These are phyloP conservation scores for Melospiza melodia DNA, from an alignment of 2,113 vertebrate genomes.

Conservation along the genomic window DNA sequence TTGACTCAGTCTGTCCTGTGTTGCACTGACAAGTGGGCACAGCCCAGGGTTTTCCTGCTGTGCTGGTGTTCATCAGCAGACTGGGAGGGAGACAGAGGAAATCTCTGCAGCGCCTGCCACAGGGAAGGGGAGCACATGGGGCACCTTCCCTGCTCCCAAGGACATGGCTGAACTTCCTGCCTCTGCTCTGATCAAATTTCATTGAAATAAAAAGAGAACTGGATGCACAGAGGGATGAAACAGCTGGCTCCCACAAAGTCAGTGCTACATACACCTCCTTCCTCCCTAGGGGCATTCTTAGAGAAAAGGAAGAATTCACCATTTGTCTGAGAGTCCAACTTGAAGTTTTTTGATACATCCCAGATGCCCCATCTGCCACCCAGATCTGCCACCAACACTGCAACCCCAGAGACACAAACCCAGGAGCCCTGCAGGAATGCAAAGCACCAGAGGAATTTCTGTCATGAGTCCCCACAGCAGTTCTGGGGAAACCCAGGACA, in stretches of 20 bases:
- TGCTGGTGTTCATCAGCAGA: not conserved
- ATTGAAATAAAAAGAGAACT: not conserved
- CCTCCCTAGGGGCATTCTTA: not conserved
- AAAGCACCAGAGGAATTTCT: not conserved
- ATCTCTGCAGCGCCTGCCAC: not conserved
- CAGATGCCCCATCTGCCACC: not conserved
- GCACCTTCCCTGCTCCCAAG: not conserved
- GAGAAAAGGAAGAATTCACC: not conserved
- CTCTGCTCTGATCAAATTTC: not conserved
- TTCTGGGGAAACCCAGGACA: not conserved
- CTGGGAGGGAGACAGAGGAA: not conserved
- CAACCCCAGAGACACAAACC: not conserved
- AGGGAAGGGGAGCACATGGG: not conserved
- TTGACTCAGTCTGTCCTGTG: not conserved
- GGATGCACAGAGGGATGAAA: not conserved
- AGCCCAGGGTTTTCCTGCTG: not conserved
- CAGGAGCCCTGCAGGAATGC: not conserved
- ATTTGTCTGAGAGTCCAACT: not conserved
- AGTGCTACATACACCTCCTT: not conserved
- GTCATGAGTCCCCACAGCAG: not conserved
- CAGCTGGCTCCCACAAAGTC: not conserved
- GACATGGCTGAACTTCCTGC: accelerated
- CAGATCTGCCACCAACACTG: not conserved
- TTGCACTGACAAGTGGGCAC: not conserved
- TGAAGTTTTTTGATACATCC: not conserved